phyloP scores from a whole-genome alignment of 2,888 invertebrate genomes.

The Sabellastarte sp. region DNA sequence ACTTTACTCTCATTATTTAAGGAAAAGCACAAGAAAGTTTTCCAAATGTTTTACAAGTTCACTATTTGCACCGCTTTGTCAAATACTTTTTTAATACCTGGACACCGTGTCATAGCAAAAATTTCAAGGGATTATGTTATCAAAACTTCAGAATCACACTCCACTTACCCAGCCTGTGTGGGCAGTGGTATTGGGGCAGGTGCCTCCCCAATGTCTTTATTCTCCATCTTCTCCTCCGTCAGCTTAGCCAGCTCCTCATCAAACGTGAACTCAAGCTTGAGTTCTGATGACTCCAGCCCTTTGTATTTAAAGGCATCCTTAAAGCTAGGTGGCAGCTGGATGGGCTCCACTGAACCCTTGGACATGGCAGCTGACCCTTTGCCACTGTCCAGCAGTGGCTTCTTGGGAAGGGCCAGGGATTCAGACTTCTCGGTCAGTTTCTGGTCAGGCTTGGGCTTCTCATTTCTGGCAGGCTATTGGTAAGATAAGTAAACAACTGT shows the following conservation, averaged over 20 bases:
- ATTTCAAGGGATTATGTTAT: not conserved
- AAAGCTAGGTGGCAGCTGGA: constrained; percentile 56
- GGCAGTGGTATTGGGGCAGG: constrained; percentile 14
- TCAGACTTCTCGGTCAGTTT: too few species aligned
- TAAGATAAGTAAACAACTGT: too few species aligned
- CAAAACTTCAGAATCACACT: not conserved
- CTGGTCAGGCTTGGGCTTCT: too few species aligned
- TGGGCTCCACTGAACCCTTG: constrained; percentile 45
- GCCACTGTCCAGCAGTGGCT: too few species aligned
- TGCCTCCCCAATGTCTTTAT: constrained; percentile 7
- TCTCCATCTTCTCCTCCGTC: constrained; percentile 42
- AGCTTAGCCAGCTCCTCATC: constrained; percentile 71
- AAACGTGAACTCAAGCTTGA: constrained; percentile 88
- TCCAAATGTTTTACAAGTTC: too few species aligned
- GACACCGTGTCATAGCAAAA: not conserved
- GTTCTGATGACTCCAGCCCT: constrained; percentile 66
- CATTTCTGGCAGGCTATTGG: too few species aligned
- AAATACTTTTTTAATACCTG: too few species aligned
- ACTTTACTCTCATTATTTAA: too few species aligned
- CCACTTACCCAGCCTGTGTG: constrained; percentile 4
- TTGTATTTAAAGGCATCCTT: constrained; percentile 40
- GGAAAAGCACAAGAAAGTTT: too few species aligned
- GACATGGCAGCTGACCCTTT: too few species aligned
- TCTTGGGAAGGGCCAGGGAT: too few species aligned
- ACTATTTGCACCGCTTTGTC: too few species aligned